Evolutionary conservation across 2,113 vertebrate genomes (phyloP), one percentile per base, ranked within the genome.

Genomic region (Poicephalus gulielmi): DNA sequence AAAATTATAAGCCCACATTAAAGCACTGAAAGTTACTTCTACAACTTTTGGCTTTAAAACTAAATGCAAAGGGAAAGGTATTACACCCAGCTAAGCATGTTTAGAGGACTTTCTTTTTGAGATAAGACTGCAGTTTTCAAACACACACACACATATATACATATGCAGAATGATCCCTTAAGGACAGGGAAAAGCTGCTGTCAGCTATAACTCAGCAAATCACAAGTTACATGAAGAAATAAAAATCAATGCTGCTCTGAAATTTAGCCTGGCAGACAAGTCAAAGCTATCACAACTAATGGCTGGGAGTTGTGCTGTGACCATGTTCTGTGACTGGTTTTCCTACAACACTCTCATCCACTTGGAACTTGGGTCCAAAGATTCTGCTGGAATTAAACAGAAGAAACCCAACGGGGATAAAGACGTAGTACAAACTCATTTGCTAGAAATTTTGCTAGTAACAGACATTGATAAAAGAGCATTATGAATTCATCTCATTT

Each of bases 1-100:
- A 96, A 96, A 96, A 95, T 82, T 37, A 86, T 79, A 49, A 92
- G 44, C 83, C 47, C 69, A 96, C 83, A 93, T 95, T 77, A 94
- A 95, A 96, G 88, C 66, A 60, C 83, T 46, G 57, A 4, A 73
- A 93, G 86, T 62, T 79, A 73, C 60, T 92, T 93, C 88, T 46
- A 37, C 39, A 79, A 81, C 87, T 90, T 60, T 75, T 62, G 71
- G 68, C 73, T 90, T 88, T 63, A 76, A 94, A 95, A 89, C 39
- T 44, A 70, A 86, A 60, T 35, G 67, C 77, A 91, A 76, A 88
- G 66, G 39, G 66, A 75, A 96, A 90, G 68, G 73, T 57, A 83
- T 67, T 75, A 35, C 73, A 85, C 52, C 62, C 74, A 22, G 80
- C 77, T 75, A 73, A 52, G 81, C 73, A 22, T 20, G 44, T 88